These are phyloP conservation scores for Setophaga petechia DNA, from an alignment of 2,113 vertebrate species.

Conservation along the genomic window DNA sequence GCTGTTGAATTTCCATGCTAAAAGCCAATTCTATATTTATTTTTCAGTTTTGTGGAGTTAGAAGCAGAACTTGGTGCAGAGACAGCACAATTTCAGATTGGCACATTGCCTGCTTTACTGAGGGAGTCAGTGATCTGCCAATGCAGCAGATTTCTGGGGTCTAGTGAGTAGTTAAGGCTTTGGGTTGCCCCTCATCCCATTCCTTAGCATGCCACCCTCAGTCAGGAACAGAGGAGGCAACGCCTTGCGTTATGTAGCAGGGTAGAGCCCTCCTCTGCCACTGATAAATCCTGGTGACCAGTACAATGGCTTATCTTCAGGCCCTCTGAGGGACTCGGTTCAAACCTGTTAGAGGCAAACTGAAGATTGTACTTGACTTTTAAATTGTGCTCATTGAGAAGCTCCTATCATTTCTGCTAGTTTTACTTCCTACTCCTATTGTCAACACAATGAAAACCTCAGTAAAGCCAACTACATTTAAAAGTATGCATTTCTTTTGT, in stretches of 20 bases:
- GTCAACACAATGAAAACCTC: neutral
- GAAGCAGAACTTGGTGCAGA: neutral
- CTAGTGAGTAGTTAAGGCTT: neutral
- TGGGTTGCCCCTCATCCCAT: neutral
- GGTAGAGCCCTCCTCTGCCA: neutral
- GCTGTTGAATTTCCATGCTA: neutral
- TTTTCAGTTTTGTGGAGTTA: neutral
- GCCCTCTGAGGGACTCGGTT: accelerated
- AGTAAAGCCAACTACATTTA: neutral
- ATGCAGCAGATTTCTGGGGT: neutral
- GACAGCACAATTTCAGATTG: neutral
- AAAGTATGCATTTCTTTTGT: neutral
- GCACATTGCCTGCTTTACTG: neutral
- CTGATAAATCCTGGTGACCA: neutral
- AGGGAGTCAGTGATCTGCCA: neutral
- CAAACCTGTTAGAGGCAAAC: neutral
- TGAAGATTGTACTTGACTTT: neutral
- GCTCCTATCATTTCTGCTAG: neutral
- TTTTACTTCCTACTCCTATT: neutral
- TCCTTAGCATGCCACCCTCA: neutral
- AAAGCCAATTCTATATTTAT: neutral
- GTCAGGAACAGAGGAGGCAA: neutral
- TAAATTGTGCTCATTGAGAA: neutral
- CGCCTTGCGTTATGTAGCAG: accelerated
- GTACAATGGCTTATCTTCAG: neutral